These are phyloP conservation scores for Sebastolobus altivelis DNA, from an alignment of 2,797 vertebrate genomes.

Conservation along the genomic window DNA sequence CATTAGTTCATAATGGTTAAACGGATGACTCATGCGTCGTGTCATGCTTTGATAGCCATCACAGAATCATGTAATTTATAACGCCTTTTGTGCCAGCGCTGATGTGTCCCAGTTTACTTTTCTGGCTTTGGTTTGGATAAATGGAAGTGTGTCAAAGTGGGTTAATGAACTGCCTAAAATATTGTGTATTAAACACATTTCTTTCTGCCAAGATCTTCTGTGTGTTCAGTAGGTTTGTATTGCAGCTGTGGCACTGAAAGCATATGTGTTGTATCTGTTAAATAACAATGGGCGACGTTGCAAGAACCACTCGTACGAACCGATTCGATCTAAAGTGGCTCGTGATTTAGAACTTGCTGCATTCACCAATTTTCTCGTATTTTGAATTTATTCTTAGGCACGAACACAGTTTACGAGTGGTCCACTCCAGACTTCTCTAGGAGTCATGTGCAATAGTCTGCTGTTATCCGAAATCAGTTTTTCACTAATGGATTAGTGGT, in stretches of 20 bases:
- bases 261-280: neutral
- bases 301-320: neutral
- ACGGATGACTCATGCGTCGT: conserved; percentile 36
- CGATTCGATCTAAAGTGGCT: neutral
- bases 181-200: conserved; percentile 14
- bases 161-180: conserved; percentile 35
- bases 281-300: neutral
- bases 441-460: neutral
- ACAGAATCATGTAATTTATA: conserved; percentile 40
- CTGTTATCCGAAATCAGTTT: neutral
- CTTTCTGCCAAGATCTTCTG: neutral
- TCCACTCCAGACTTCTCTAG: neutral
- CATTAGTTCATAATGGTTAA: conserved; percentile 47
- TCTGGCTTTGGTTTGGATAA: conserved; percentile 27
- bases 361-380: neutral
- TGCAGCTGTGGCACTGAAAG: neutral
- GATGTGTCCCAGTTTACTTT: conserved; percentile 32
- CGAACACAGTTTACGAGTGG: neutral
- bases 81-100: conserved; percentile 22
- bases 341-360: neutral
- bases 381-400: neutral
- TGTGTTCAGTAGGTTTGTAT: neutral
- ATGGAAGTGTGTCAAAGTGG: neutral
- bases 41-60: conserved; percentile 26
- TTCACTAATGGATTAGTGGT: neutral